Base-by-base conservation (phyloP, 2,797 vertebrate species). In the Pogoniulus pusillus region DNA sequence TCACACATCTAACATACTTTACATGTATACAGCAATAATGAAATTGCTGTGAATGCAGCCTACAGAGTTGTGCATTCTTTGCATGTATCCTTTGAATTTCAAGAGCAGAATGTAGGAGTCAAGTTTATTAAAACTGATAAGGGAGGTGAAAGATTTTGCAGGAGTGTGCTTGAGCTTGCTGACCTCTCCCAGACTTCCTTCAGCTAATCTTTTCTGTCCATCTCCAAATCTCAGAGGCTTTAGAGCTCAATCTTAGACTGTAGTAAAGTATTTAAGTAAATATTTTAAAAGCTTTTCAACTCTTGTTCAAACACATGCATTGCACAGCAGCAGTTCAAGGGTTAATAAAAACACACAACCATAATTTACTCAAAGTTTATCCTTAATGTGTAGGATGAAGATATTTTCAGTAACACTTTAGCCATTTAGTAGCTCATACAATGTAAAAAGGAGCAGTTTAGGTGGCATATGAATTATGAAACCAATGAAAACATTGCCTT, bases 211-310 rank as follows among this genome's bases (percentile, higher is more conserved):
- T 91, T 70, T 41, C 70, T 57, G 12, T 66, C 53, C 0, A 3
- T 82, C 66, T 93, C 26, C 41, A 95, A 93, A 93, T 89, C 94
- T 85, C 80, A 68, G 74, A 34, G 84, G 84, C 59, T 94, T 87
- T 89, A 57, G 91, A 87, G 69, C 68, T 89, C 81, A 90, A 37
- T 87, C 55, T 77, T 90, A 60, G 55, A 43, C 62, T 88, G 66
- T 65, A 77, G 57, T 73, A 84, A 88, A 91, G 58, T 55, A 87
- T 93, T 91, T 91, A 91, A 95, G 53, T 72, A 95, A 96, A 94
- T 90, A 91, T 93, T 94, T 95, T 92, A 94, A 76, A 94, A 88
- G 91, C 75, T 92, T 95, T 90, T 91, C 89, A 93, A 74, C 84
- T 11, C 75, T 84, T 94, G 75, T 79, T 93, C 87, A 91, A 95